These are phyloP conservation scores for Elaphurus davidianus DNA, from an alignment of 2,113 vertebrate species.

Conservation along the genomic window DNA sequence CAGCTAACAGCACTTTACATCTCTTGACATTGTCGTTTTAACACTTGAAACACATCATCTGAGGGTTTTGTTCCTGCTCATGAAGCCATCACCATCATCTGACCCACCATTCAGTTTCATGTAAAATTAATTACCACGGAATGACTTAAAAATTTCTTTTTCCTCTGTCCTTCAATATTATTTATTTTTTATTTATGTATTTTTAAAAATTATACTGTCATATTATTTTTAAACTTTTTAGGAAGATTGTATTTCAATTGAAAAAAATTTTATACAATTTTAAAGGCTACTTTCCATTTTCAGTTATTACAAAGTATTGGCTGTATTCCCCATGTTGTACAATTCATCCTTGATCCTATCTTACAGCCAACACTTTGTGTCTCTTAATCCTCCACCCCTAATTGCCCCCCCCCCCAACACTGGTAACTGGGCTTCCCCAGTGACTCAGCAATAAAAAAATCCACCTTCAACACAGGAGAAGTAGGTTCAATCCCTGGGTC, in stretches of 20 bases:
- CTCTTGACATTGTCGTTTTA: background rate
- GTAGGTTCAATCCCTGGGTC: background rate
- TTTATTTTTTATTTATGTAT: background rate
- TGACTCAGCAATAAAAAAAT: background rate
- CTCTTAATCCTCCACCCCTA: background rate
- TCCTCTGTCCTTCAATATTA: background rate
- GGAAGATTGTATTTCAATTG: background rate
- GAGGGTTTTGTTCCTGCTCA: background rate
- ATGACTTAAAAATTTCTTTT: background rate
- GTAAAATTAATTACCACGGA: background rate
- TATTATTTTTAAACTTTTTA: background rate
- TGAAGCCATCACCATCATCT: background rate
- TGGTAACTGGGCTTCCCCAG: background rate
- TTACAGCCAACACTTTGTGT: background rate
- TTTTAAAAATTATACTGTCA: background rate
- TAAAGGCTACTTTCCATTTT: background rate
- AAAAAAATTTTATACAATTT: background rate
- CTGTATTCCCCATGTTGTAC: background rate
- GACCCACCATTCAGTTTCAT: background rate
- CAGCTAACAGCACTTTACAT: background rate
- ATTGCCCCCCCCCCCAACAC: background rate
- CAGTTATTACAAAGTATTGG: background rate
- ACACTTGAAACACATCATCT: background rate
- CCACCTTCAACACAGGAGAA: background rate
- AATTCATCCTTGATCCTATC: background rate